phyloP scores from a whole-genome alignment of 1,140 invertebrate species.

The Doryteuthis pealeii region DNA sequence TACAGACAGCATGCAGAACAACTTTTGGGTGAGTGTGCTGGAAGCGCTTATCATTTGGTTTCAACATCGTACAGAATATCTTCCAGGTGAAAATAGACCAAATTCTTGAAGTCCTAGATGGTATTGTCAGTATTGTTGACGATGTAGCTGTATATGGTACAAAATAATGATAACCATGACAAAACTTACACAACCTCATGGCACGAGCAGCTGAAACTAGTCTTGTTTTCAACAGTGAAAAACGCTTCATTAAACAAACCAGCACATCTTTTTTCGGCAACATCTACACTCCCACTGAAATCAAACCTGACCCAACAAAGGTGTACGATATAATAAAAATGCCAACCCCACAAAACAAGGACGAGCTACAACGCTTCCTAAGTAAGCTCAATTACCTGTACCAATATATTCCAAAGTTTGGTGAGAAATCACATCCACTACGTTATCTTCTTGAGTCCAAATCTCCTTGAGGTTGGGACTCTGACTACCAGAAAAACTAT shows the following conservation, averaged over 20 bases:
- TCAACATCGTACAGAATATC: constrained; percentile 35
- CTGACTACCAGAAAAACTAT: no score
- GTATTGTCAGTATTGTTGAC: constrained; percentile 53
- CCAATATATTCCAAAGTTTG: no score
- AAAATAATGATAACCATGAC: no score
- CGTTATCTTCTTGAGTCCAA: constrained; percentile 8
- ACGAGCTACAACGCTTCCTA: constrained; percentile 37
- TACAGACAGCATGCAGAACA: constrained; percentile 39
- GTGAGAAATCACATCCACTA: constrained; percentile 14
- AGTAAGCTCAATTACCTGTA: constrained; percentile 56
- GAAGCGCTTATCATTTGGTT: constrained; percentile 39
- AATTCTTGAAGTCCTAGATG: constrained; percentile 49
- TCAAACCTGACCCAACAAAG: constrained; percentile 55
- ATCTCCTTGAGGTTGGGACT: constrained; percentile 6
- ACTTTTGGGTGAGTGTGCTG: constrained; percentile 24
- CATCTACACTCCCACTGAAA: constrained; percentile 42
- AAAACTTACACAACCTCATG: constrained; percentile 26
- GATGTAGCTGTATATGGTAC: constrained; percentile 51
- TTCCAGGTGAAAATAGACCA: constrained; percentile 51
- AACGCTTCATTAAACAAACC: constrained; percentile 24
- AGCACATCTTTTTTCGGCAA: constrained; percentile 56
- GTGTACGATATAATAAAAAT: constrained; percentile 45
- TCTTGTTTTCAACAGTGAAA: constrained; percentile 26
- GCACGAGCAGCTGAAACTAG: constrained; percentile 21
- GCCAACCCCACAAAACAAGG: constrained; percentile 14